Evolutionary conservation across 2,888 invertebrate species (phyloP), one percentile per base, ranked within the genome.

Genomic region (Teinopalpus imperialis): DNA sequence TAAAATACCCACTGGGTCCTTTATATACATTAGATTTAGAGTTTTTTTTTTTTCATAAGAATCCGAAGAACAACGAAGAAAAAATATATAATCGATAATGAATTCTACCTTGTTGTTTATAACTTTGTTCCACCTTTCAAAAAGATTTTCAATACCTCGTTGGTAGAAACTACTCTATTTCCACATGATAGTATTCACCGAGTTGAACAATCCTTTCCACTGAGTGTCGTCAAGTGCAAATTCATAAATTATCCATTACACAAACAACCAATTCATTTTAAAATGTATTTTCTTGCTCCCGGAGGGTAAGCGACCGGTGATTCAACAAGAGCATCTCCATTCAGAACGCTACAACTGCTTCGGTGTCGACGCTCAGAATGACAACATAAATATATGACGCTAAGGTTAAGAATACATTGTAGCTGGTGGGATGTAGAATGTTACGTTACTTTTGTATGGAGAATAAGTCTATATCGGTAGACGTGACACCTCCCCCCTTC

Each of bases 231-330:
- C 4, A 5, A 10, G 20, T 9, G 20, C 13, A 21, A 12, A 20
- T 20, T 6, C 35, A 14, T 35, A 35, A 29, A 29, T 21, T 43
- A 27, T 35, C 10, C 8, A 12, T 10, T 37, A 30, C 23, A 37
- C 45, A 49, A 47, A 53, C 42, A 48, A 47, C 40, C 27, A 51
- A 46, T 53, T 43, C 29, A 47, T 51, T 54, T 54, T 39, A 20
- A 57, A 37, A 48, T 35, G 10, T 73, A 75, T 77, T 77, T 78
- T 70, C 69, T 63, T 61, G 66, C 72, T 61, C 53, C 63, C 69
- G 65, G 64, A 74, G 76, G 79, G 79, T 80, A 80, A 79, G 74
- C 73, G 79, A 80, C 79, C 79, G 74, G 61, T 78, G 80, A 79
- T 61, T 80, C 80, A 79, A 49, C 52, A 43, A 7, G 13, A 31